Evolutionary conservation across 2,797 vertebrate genomes (phyloP), one percentile per base, ranked within the genome.

Genomic region (Syndactyla subalaris): DNA sequence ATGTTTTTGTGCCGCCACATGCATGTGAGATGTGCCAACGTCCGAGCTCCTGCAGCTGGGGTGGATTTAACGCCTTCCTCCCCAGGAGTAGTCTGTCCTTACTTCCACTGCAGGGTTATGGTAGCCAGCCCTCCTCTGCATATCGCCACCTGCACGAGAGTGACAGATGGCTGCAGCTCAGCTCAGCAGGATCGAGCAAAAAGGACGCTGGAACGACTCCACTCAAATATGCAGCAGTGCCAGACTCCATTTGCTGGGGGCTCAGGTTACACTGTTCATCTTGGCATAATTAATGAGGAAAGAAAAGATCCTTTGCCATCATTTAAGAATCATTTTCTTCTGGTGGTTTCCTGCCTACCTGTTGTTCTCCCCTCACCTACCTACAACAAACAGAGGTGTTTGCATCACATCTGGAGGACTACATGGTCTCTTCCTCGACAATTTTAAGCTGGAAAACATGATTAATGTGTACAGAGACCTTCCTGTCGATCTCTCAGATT

Each of bases 1-100:
- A 52, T 32, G 80, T 70, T 92, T 88, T 88, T 85, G 91, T 92
- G 75, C 58, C 57, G 82, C 92, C 93, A 49, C 75, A 34, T 5
- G 94, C 94, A 94, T 90, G 63, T 79, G 85, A 95, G 91, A 84
- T 61, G 67, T 19, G 92, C 93, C 96, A 89, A 3, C 6, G 19
- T 8, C 61, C 10, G 7, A 58, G 91, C 55, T 72, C 38, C 72
- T 16, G 45, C 93, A 86, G 90, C 96, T 79, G 92, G 70, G 39
- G 6, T 48, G 63, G 77, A 4, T 75, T 97, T 95, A 96, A 97
- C 76, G 0, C 83, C 83, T 93, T 96, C 92, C 41, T 95, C 23
- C 30, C 94, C 81, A 67, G 75, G 34, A 94, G 87, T 83, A 62
- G 13, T 45, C 66, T 5, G 24, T 6, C 29, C 52, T 7, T 3